These are phyloP conservation scores for Hololepta plana DNA, from an alignment of 2,888 invertebrate genomes.

Conservation along the genomic window DNA sequence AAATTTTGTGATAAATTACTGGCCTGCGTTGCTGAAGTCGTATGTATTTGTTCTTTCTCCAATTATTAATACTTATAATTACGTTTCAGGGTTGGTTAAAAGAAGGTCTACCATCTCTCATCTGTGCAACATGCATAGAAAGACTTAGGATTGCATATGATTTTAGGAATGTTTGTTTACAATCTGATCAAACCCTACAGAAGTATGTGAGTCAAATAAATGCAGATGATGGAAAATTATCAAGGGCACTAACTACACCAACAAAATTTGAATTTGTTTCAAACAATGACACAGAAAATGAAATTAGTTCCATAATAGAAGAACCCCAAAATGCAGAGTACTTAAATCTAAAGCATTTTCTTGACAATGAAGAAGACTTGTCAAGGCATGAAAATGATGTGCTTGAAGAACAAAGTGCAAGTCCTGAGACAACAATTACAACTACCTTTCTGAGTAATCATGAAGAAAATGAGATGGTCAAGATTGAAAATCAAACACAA, in stretches of 20 bases:
- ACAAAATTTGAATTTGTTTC: conserved; percentile 19
- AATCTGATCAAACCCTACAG: conserved; percentile 20
- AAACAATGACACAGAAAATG: conserved; percentile 11
- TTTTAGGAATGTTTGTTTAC: conserved; percentile 20
- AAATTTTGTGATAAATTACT: conserved; percentile 22
- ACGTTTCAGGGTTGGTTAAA: conserved; percentile 20
- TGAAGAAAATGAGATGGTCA: background rate
- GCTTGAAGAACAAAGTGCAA: conserved; percentile 14
- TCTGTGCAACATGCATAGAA: conserved; percentile 22
- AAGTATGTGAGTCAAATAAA: conserved; percentile 16
- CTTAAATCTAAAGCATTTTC: conserved; percentile 22
- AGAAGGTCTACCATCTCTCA: conserved; percentile 20
- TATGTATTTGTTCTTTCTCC: conserved; percentile 13
- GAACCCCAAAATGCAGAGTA: conserved; percentile 20
- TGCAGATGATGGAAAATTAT: conserved; percentile 11
- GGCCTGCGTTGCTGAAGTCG: conserved; percentile 23
- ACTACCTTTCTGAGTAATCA: conserved; percentile 6
- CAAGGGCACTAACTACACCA: conserved; percentile 14
- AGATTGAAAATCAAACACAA: background rate
- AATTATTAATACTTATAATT: conserved; percentile 3
- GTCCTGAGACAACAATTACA: conserved; percentile 13
- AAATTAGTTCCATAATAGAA: conserved; percentile 16
- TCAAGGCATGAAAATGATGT: conserved; percentile 15
- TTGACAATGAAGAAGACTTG: conserved; percentile 21
- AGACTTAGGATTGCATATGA: conserved; percentile 21